Evolutionary conservation across 2,113 vertebrate species (phyloP).

Genomic region (Calypte anna): DNA sequence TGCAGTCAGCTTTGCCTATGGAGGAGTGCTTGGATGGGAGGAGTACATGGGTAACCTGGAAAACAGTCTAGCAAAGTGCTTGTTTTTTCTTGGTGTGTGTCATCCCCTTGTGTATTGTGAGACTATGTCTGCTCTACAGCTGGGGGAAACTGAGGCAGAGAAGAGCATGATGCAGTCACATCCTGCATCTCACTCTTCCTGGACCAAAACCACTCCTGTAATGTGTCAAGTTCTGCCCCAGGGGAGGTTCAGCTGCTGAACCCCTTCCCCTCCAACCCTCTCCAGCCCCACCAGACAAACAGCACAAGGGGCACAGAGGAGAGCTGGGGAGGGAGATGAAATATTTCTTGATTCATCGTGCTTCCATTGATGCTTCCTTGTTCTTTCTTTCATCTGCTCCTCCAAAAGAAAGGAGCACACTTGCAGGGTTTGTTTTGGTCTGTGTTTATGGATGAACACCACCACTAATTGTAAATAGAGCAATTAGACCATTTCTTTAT

Average conservation of each 20-base stretch:
- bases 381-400: not conserved
- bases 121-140: not conserved
- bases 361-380: not conserved
- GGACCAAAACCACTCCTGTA: not conserved
- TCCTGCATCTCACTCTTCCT: not conserved
- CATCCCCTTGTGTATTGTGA: not conserved
- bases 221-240: not conserved
- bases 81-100: not conserved
- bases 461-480: constrained; percentile 38
- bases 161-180: accelerated
- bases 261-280: not conserved
- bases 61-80: not conserved
- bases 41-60: not conserved
- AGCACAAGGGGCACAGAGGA: not conserved
- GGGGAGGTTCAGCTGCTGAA: not conserved
- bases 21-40: not conserved
- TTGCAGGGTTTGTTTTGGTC: not conserved
- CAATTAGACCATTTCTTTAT: constrained; percentile 37
- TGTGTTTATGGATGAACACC: not conserved
- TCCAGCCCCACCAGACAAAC: not conserved
- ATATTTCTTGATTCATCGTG: not conserved
- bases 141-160: not conserved
- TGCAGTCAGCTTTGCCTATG: not conserved
- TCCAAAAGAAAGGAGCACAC: not conserved
- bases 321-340: not conserved